phyloP scores from a whole-genome alignment of 2,113 vertebrate species.

The Indicator maculatus region DNA sequence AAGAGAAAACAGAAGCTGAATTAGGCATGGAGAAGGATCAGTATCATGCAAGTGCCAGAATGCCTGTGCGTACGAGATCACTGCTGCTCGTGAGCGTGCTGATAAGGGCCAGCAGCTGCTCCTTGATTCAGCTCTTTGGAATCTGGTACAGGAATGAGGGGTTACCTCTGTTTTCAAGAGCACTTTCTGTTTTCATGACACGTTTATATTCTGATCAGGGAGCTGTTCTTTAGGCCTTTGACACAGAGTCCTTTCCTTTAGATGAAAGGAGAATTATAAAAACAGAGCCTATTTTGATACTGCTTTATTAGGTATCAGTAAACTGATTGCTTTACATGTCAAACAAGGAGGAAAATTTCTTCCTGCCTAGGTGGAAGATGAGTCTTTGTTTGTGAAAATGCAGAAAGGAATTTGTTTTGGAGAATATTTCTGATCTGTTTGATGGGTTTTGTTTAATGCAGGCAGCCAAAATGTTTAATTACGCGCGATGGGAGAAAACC shows the following conservation, averaged over 20 bases:
- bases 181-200: not conserved
- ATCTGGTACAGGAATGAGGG: not conserved
- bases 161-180: not conserved
- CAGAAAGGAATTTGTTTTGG: not conserved
- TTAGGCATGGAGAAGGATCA: not conserved
- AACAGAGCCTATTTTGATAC: not conserved
- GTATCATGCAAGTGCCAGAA: not conserved
- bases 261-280: conserved; percentile 34
- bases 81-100: not conserved
- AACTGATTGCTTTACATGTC: not conserved
- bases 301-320: conserved; percentile 39
- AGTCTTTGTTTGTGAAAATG: conserved; percentile 31
- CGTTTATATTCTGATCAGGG: not conserved
- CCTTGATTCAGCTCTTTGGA: not conserved
- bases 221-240: not conserved
- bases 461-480: conserved; percentile 95
- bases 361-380: conserved; percentile 8
- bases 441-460: conserved; percentile 63
- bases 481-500: conserved; percentile 85
- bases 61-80: not conserved
- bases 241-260: not conserved
- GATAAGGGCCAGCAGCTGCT: not conserved
- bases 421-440: not conserved
- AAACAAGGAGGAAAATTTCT: not conserved
- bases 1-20: not conserved